These are phyloP conservation scores for Brachystomella parvula DNA, from an alignment of 1,140 invertebrate species.

Conservation along the genomic window DNA sequence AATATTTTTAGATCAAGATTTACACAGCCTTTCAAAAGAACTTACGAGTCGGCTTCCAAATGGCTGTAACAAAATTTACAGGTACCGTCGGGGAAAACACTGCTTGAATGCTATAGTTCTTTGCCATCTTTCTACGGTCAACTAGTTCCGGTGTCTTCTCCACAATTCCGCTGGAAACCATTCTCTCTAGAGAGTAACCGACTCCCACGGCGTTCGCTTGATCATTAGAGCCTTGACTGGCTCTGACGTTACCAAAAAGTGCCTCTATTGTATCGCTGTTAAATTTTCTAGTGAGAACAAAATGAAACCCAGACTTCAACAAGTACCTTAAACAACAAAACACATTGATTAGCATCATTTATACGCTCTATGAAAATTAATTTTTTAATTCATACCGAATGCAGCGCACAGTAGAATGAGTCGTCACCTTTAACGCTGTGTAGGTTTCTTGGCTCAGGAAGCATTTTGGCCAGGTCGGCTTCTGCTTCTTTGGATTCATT, in stretches of 20 bases:
- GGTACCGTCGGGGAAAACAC: not conserved
- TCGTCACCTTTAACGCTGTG: not conserved
- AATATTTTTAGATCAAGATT: not conserved
- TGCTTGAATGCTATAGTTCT: not conserved
- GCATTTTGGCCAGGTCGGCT: not conserved
- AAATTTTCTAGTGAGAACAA: conserved; percentile 4
- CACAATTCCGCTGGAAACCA: not conserved
- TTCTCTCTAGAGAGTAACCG: not conserved
- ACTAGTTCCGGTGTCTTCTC: not conserved
- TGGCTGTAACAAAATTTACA: not conserved
- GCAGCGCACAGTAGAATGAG: not conserved
- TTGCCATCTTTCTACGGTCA: not conserved
- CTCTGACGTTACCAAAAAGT: not conserved
- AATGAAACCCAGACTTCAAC: not conserved
- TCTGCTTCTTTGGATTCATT: not conserved
- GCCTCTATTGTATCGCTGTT: conserved; percentile 1
- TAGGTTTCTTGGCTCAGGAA: not conserved
- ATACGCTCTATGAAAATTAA: not conserved
- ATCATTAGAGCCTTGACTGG: not conserved
- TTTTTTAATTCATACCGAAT: not conserved
- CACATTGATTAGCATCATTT: not conserved
- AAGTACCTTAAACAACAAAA: not conserved
- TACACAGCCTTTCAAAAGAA: not conserved
- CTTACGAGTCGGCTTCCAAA: not conserved
- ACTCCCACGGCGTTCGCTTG: not conserved